Percentiles rank a stretch among this genome's conserved stretches.
Evolutionary conservation across 2,113 vertebrate genomes (phyloP).

Genomic region (Lepisosteus oculatus): DNA sequence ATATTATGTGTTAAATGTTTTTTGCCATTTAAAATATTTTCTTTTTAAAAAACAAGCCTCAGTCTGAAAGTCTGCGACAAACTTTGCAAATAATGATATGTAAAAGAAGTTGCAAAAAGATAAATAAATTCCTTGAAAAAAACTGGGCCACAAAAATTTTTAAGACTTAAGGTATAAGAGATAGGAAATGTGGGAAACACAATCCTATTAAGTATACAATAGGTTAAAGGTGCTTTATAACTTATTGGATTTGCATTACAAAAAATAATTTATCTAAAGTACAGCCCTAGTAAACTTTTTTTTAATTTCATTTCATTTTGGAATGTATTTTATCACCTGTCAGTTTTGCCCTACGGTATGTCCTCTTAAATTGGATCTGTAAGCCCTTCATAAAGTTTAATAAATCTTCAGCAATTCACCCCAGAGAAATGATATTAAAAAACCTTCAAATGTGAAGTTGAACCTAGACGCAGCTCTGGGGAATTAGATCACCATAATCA

Average conservation of each 20-base stretch:
- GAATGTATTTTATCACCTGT: slow-evolving; percentile 85
- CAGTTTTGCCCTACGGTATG: slow-evolving; percentile 89
- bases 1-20: neutral
- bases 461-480: slow-evolving; percentile 86
- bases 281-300: slow-evolving; percentile 53
- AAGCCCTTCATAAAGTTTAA: slow-evolving; percentile 99
- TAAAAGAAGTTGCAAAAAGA: neutral
- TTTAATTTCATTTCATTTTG: slow-evolving; percentile 58
- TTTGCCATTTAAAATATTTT: neutral
- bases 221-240: slow-evolving; percentile 26
- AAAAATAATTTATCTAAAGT: slow-evolving; percentile 45
- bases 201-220: slow-evolving; percentile 14
- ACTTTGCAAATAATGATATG: neutral
- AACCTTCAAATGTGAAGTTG: slow-evolving; percentile 88
- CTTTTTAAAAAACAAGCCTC: neutral
- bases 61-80: neutral
- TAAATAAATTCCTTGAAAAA: neutral
- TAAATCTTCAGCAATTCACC: slow-evolving; percentile 96
- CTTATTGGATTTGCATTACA: slow-evolving; percentile 28
- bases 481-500: slow-evolving; percentile 99
- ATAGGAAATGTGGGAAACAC: slow-evolving; percentile 4
- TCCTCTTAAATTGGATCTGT: slow-evolving; percentile 98
- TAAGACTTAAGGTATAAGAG: neutral
- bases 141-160: slow-evolving; percentile 13
- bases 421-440: slow-evolving; percentile 98